Evolutionary conservation across 2,113 vertebrate genomes (phyloP).

Genomic region (Nipponia nippon): DNA sequence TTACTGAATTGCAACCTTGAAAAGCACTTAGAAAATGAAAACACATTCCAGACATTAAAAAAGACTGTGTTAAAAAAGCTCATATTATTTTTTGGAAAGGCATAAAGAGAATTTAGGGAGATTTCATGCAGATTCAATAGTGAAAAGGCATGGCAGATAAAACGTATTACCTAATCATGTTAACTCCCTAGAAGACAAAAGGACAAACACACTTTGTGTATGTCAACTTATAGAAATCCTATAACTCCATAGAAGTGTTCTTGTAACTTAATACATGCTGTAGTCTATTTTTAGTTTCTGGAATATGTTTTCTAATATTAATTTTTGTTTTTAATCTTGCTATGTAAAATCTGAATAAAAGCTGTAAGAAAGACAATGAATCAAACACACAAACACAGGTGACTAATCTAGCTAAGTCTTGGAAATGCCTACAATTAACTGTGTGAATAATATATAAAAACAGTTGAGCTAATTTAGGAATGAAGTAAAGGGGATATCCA

Average conservation of each 20-base stretch:
- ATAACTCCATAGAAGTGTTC: neutral
- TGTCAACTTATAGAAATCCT: neutral
- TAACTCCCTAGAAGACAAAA: constrained; percentile 3
- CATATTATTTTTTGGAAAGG: constrained; percentile 23
- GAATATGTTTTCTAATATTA: neutral
- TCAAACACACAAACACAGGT: neutral
- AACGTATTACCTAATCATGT: neutral
- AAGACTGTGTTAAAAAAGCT: neutral
- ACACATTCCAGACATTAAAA: constrained; percentile 11
- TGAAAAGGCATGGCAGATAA: neutral
- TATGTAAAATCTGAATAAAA: neutral
- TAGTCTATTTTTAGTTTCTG: neutral
- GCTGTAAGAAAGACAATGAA: neutral
- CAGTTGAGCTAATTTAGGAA: neutral
- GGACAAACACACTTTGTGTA: neutral
- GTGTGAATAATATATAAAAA: neutral
- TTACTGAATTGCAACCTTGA: constrained; percentile 6
- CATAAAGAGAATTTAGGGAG: constrained; percentile 21
- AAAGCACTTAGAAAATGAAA: constrained; percentile 40
- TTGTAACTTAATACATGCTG: neutral
- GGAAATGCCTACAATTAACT: neutral
- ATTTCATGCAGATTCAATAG: constrained; percentile 24
- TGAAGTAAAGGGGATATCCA: neutral
- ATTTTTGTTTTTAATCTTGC: neutral
- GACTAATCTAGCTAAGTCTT: neutral